Base-by-base conservation (phyloP, 2,888 invertebrate species). In the Amiota minor region DNA sequence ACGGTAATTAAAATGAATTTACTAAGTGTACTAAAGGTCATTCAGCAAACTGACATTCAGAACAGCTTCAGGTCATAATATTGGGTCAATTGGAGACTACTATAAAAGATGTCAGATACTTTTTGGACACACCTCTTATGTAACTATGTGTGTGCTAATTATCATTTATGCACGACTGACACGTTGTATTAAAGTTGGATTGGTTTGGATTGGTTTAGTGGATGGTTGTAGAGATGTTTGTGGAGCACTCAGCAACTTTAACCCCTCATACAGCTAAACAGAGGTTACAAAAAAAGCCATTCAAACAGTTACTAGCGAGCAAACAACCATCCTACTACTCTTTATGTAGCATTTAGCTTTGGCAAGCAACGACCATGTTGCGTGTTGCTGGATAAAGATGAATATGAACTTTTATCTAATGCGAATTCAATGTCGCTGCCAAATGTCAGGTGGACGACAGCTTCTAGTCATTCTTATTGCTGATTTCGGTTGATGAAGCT, bases 361-460 rank as follows among this genome's bases (percentile, higher is more conserved):
- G 53, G 53, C 53, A 50, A n/a, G n/a, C 59, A 18, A 18, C 59
- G 59, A 11, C 59, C 11, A 18, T 35, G 62, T 35, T 35, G 35
- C 35, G 6, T 35, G 62, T 62, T 70, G 79, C 80, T 61, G 59
- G 68, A 65, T 71, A 35, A 35, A 35, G 35, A 35, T 35, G 35
- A 35, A 35, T 72, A 77, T 79, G 78, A 83, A 78, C 83, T 81
- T 82, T 77, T 75, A 75, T 53, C 84, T 85, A 85, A 85, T 82
- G 81, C 75, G 84, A 75, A 80, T 82, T 78, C 84, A 83, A 85
- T 83, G 83, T 78, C 84, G 75, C 59, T 67, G 64, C 35, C 65
- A 61, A 72, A 62, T 69, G 72, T 59, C 56, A 72, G 23, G 53
- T 72, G 53, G 50, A 55, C 72, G 65, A 35, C 35, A 35, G 6